Conservation (phyloP, 1,140 invertebrate genomes). For the Drosophila rhopaloa region DNA sequence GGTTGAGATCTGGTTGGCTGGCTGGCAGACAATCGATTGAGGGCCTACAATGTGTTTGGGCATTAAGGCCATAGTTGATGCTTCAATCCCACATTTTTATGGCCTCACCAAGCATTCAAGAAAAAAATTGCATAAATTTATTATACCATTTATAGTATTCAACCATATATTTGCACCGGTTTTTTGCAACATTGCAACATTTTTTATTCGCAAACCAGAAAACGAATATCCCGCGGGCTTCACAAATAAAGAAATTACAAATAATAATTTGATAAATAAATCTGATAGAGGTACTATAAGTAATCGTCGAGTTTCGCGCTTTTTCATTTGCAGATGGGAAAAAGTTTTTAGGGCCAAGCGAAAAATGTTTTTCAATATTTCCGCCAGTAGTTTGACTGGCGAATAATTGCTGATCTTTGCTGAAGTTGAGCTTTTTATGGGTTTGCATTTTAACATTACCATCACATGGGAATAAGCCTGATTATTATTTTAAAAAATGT, state of each 20-base stretch:
- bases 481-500: background rate
- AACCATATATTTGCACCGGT: background rate
- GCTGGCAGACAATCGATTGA: conserved; percentile 16
- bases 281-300: conserved; percentile 39
- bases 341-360: background rate
- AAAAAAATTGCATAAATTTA: conserved; percentile 31
- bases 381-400: conserved; percentile 2
- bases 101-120: conserved; percentile 14
- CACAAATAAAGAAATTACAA: conserved; percentile 21
- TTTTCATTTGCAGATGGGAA: conserved; percentile 13
- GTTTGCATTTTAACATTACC: background rate
- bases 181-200: conserved; percentile 1
- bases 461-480: background rate
- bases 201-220: conserved; percentile 1
- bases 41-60: conserved; percentile 16
- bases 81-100: conserved; percentile 44
- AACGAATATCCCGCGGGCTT: conserved; percentile 2
- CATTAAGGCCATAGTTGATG: conserved; percentile 35
- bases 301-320: conserved; percentile 35
- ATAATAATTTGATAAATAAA: conserved; percentile 41
- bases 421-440: background rate
- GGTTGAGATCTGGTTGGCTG: background rate
- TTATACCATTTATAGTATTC: conserved; percentile 34
- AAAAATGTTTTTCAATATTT: conserved; percentile 4
- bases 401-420: conserved; percentile 35